These are phyloP conservation scores for Gobiocypris rarus DNA, from an alignment of 2,113 vertebrate genomes.

Conservation along the genomic window DNA sequence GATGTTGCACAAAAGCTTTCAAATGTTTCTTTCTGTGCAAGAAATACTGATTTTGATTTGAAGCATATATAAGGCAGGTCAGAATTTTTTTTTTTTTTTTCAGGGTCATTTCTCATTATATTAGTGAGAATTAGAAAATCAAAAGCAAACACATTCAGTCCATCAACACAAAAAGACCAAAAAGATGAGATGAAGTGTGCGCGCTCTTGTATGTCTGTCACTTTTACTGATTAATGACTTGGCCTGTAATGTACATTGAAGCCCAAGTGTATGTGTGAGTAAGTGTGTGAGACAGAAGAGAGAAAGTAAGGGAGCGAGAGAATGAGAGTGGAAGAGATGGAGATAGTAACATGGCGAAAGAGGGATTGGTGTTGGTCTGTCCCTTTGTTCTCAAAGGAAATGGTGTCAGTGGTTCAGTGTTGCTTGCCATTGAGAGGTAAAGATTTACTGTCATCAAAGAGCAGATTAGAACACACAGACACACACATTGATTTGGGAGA, in stretches of 20 bases:
- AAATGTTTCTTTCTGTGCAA: background rate
- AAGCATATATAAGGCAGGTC: too few species aligned
- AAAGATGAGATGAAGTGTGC: background rate
- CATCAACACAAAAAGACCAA: background rate
- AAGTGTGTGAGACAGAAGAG: background rate
- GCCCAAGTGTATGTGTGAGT: background rate
- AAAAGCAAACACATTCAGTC: background rate
- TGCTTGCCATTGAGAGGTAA: slow-evolving; percentile 95
- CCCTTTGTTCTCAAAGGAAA: slow-evolving; percentile 97
- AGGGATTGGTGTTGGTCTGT: slow-evolving; percentile 77
- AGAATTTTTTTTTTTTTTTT: too few species aligned
- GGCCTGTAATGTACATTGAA: background rate
- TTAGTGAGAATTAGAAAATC: background rate
- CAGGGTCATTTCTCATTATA: background rate
- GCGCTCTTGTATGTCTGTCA: background rate
- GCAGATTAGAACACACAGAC: slow-evolving; percentile 95
- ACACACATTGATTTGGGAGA: slow-evolving; percentile 79
- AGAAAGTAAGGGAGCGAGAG: background rate
- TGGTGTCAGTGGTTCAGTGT: slow-evolving; percentile 92
- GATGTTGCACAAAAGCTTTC: background rate
- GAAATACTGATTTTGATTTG: background rate
- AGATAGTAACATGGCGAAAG: slow-evolving; percentile 42
- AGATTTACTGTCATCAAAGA: slow-evolving; percentile 99
- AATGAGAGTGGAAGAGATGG: background rate
- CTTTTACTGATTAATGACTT: slow-evolving; percentile 22